Evolutionary conservation across 1,140 invertebrate genomes (phyloP), one percentile per base, ranked within the genome.

Genomic region (Drosophila pallidifrons): DNA sequence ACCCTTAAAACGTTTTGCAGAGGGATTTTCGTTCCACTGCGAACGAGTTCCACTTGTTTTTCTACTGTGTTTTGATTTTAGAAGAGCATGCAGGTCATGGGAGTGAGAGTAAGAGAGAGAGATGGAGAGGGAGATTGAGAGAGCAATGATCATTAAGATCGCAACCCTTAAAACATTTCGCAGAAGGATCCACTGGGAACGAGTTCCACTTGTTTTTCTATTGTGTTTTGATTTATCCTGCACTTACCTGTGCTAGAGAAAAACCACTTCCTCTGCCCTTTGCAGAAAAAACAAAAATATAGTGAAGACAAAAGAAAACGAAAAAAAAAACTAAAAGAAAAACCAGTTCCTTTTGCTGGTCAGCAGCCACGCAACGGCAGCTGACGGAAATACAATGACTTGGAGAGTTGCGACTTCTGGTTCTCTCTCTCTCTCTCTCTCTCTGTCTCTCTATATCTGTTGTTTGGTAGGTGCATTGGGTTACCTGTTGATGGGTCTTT

Each of bases 341-440:
- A 77, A 79, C 63, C 68, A 77, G 74, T 77, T 77, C 41, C 71
- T 25, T 25, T 25, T 74, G 61, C 41, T 54, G 55, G 57, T 55
- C 51, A 69, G 51, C 51, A 52, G 28, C 51, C 38, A 41, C 13
- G 28, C 55, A 79, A 76, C 70, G 79, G 82, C 83, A 88, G 80
- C 83, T 87, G 82, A 83, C 82, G 83, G 82, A 87, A 88, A 87
- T 76, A 72, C 76, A 88, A 88, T 76, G 83, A 77, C 65, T 86
- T 69, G 55, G 64, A 52, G 70, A 70, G 45, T 54, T 73, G 65
- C 78, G 63, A 75, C 79, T 82, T 86, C 82, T 86, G 78, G 77
- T 85, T 76, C 63, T 83, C 28, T 46, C 15, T 32, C 30, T 3
- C 11, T 30, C 28, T 46, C 46, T 72, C 74, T 80, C 32, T 32